Evolutionary conservation across 2,888 invertebrate species (phyloP), one percentile per base, ranked within the genome.

Genomic region (Luperina testacea): DNA sequence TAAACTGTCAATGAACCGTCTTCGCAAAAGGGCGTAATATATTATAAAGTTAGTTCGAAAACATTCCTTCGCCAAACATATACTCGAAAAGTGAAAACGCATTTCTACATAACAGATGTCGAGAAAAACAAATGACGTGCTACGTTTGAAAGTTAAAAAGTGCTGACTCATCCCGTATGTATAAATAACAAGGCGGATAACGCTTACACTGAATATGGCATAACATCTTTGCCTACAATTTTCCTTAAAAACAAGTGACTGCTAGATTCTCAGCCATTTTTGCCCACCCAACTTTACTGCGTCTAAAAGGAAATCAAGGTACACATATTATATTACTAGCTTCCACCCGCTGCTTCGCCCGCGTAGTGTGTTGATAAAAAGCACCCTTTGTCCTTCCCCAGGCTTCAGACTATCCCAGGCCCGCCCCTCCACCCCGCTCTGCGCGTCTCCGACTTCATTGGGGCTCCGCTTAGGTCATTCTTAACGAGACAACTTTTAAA

Each of bases 111-210:
- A 72, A 61, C 77, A 61, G 27, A 74, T 68, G 82, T 82, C 78
- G 38, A 73, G 70, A 72, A 72, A 85, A 85, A 87, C 83, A 79
- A 78, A 81, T 81, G 61, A 84, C 74, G 70, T n/a, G 4, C 80
- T 45, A 51, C 42, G 38, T 79, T 77, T 65, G 57, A 72, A 65
- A 63, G 61, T 70, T 65, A 24, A 72, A 80, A 83, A 77, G 27
- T 48, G 63, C 73, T 42, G 24, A 15, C 6, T 68, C 73, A 76
- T 68, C 27, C 3, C 69, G 53, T 51, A 53, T 8, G 24, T 27
- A 15, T 45, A 27, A 51, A 51, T 48, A 51, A 67, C 71, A 69
- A 61, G 64, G 48, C 63, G 24, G 1, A 42, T 38, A 17, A 17
- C 63, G 20, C 17, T 17, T 48, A 67, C 7, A 63, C 45, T 48